Evolutionary conservation across 2,113 vertebrate species (phyloP).

Genomic region (Strix aluco): DNA sequence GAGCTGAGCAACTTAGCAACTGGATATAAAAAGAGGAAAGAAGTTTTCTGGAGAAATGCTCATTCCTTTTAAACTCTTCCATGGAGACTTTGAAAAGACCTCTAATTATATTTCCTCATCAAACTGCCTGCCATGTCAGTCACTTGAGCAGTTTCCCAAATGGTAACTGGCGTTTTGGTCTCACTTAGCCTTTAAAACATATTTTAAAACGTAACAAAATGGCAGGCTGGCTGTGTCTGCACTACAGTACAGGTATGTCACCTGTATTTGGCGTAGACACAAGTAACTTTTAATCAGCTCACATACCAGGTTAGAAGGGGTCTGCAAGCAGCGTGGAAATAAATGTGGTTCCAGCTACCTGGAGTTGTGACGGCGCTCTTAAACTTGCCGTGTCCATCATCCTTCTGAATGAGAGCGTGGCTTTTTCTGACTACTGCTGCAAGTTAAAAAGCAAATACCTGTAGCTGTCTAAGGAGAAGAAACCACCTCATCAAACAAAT

Average conservation of each 20-base stretch:
- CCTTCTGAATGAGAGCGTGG: not conserved
- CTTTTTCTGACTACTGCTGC: not conserved
- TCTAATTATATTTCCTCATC: not conserved
- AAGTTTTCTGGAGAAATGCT: not conserved
- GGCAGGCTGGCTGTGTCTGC: not conserved
- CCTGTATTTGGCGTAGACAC: not conserved
- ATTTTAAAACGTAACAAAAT: not conserved
- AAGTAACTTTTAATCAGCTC: not conserved
- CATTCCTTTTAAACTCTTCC: not conserved
- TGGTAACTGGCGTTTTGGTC: not conserved
- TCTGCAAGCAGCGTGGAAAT: not conserved
- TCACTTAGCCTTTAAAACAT: not conserved
- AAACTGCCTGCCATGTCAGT: not conserved
- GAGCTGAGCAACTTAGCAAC: not conserved
- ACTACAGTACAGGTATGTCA: too few species aligned
- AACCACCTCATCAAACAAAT: not conserved
- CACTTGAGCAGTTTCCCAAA: not conserved
- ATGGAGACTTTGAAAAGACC: not conserved
- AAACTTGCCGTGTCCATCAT: not conserved
- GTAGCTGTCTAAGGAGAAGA: not conserved
- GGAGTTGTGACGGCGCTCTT: not conserved
- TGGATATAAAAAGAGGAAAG: not conserved
- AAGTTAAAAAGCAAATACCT: not conserved
- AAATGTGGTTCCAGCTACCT: not conserved
- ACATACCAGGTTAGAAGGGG: too few species aligned